A percentile compares a stretch with the other conserved stretches of the same genome.
Conservation (phyloP, 2,888 invertebrate species). For the Microplitis deprimator region DNA sequence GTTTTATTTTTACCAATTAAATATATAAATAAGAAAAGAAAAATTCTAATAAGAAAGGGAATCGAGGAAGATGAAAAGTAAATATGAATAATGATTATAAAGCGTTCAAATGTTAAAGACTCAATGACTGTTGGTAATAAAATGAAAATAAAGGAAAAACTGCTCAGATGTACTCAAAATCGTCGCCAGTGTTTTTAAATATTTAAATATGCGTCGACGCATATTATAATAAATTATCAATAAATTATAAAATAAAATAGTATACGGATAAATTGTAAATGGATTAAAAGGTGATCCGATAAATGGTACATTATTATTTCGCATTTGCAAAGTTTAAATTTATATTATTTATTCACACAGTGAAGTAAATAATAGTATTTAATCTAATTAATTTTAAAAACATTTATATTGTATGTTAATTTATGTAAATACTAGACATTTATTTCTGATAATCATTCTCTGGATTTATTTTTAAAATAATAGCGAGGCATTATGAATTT, state of each 20-base stretch:
- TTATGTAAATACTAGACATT: conserved; percentile 64
- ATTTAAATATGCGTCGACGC: conserved; percentile 31
- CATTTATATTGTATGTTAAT: conserved; percentile 60
- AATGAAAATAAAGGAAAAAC: conserved; percentile 38
- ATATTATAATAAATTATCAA: conserved; percentile 29
- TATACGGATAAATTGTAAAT: conserved; percentile 22
- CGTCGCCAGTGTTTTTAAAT: conserved; percentile 40
- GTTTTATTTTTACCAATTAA: conserved; percentile 5
- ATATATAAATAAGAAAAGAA: conserved; percentile 24
- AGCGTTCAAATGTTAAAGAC: conserved; percentile 41
- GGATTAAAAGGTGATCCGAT: not conserved
- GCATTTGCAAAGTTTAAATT: conserved; percentile 52
- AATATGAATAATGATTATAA: conserved; percentile 35
- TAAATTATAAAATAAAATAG: not conserved
- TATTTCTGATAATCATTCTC: conserved; percentile 45
- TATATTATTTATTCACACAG: conserved; percentile 53
- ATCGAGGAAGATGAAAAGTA: conserved; percentile 5
- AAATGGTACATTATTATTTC: conserved; percentile 39
- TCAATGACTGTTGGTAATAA: conserved; percentile 41
- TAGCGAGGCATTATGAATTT: not conserved
- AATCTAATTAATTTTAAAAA: conserved; percentile 56
- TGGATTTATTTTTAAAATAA: conserved; percentile 31
- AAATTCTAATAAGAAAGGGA: not conserved
- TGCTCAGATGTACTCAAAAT: conserved; percentile 51
- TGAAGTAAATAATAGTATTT: conserved; percentile 55